These are phyloP conservation scores for Anthopleura sola DNA, from an alignment of 64 coral and sea anemone genomes.

Conservation along the genomic window DNA sequence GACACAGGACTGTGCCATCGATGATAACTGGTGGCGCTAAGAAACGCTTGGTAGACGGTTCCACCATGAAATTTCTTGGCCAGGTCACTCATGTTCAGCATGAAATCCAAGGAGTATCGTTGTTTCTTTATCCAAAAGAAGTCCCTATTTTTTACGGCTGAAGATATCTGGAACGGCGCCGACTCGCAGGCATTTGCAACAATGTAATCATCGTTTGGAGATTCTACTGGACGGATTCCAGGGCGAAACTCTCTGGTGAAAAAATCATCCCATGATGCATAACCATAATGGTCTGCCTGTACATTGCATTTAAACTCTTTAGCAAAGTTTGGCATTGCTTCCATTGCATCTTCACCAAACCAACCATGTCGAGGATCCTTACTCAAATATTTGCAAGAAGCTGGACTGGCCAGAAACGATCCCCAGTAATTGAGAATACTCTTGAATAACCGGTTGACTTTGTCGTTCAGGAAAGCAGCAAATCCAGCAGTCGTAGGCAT, in stretches of 20 bases:
- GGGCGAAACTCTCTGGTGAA: slow-evolving; percentile 70
- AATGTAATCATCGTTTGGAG: slow-evolving; percentile 53
- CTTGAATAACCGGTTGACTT: slow-evolving; percentile 66
- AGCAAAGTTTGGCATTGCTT: slow-evolving; percentile 70
- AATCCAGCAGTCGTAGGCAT: slow-evolving; percentile 82
- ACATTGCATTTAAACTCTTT: slow-evolving; percentile 64
- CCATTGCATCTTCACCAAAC: slow-evolving; percentile 66
- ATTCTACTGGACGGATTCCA: slow-evolving; percentile 62
- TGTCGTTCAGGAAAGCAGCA: slow-evolving; percentile 70
- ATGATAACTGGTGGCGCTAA: slow-evolving; percentile 79
- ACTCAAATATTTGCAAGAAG: slow-evolving; percentile 51
- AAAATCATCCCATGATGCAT: slow-evolving; percentile 84
- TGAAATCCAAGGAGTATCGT: slow-evolving; percentile 69
- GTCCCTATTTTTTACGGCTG: slow-evolving; percentile 33
- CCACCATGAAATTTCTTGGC: slow-evolving; percentile 73
- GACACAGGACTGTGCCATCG: slow-evolving; percentile 88
- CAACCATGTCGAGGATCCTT: slow-evolving; percentile 42
- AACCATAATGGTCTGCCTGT: slow-evolving; percentile 40
- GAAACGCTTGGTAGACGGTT: slow-evolving; percentile 76
- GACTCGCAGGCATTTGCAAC: slow-evolving; percentile 86
- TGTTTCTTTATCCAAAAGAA: slow-evolving; percentile 63
- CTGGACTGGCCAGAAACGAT: slow-evolving; percentile 21
- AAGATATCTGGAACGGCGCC: slow-evolving; percentile 50
- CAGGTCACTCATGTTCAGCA: slow-evolving; percentile 54
- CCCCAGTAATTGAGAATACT: slow-evolving; percentile 70